Conservation (phyloP, 1,140 invertebrate species). For the Melipona quadrifasciata region DNA sequence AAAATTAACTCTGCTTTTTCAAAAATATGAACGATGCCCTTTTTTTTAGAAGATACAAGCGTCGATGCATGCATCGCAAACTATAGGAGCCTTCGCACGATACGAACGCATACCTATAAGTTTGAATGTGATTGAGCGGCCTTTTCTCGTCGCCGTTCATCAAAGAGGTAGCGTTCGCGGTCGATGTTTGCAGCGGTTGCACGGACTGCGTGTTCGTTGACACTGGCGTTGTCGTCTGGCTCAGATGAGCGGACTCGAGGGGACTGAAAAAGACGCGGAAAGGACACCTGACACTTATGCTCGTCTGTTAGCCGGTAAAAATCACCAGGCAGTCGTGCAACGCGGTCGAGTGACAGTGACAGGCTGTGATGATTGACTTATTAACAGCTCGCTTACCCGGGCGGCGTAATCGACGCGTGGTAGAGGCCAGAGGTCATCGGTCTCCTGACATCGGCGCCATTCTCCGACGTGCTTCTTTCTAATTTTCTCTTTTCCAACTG, state of each 20-base stretch:
- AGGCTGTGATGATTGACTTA: background rate
- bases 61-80: no score
- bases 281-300: constrained; percentile 59
- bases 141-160: constrained; percentile 86
- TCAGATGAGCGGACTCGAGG: constrained; percentile 72
- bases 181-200: constrained; percentile 67
- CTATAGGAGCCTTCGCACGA: background rate
- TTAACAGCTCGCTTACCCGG: constrained; percentile 70
- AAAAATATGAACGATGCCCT: no score
- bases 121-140: constrained; percentile 89
- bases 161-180: constrained; percentile 74
- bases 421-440: constrained; percentile 71
- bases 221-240: constrained; percentile 65
- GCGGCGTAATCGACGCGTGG: constrained; percentile 75
- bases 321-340: background rate
- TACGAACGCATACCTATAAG: constrained; percentile 86
- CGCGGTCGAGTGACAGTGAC: background rate
- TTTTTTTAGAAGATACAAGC: no score
- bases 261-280: constrained; percentile 70
- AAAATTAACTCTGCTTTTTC: no score
- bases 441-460: constrained; percentile 73
- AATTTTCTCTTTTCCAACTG: constrained; percentile 77
- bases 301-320: constrained; percentile 35
- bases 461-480: constrained; percentile 77
- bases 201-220: constrained; percentile 67